Conservation (phyloP, 30 jellyfish, hydroid and myxozoan species). For the Pelagia noctiluca region DNA sequence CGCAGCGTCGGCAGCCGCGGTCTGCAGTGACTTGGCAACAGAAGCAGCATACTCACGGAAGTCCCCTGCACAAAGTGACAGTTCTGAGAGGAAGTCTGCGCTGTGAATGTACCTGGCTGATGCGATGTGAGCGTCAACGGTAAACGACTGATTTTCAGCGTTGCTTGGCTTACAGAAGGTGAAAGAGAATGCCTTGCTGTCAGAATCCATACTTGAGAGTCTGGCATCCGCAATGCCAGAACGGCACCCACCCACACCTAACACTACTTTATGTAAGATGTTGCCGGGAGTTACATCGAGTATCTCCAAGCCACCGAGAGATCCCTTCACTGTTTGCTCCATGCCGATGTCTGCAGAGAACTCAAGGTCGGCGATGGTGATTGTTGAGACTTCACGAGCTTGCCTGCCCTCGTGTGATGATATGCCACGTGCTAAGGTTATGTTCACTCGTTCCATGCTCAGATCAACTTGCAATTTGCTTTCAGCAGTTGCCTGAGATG, state of each 20-base stretch:
- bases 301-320: constrained; percentile 80
- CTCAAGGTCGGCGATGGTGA: constrained; percentile 81
- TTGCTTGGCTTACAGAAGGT: constrained; percentile 31
- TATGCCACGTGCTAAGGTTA: constrained; percentile 71
- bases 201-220: constrained; percentile 28
- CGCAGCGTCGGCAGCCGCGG: constrained; percentile 98
- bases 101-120: constrained; percentile 90
- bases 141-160: not conserved
- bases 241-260: constrained; percentile 77
- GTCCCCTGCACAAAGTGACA: constrained; percentile 91
- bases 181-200: constrained; percentile 75
- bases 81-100: constrained; percentile 78
- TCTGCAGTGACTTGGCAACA: constrained; percentile 83
- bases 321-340: constrained; percentile 67
- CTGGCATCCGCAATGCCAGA: constrained; percentile 10
- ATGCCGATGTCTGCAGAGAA: constrained; percentile 71
- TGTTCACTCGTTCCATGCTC: constrained; percentile 55
- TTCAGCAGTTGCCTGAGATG: not conserved
- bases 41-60: constrained; percentile 84
- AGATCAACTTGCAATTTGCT: constrained; percentile 53
- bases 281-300: constrained; percentile 75
- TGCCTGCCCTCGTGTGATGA: constrained; percentile 38
- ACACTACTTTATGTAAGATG: constrained; percentile 64
- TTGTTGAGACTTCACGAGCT: constrained; percentile 89
- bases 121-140: constrained; percentile 81